These are phyloP conservation scores for Scaptomyza hsui DNA, from an alignment of 1,140 invertebrate genomes.

Conservation along the genomic window DNA sequence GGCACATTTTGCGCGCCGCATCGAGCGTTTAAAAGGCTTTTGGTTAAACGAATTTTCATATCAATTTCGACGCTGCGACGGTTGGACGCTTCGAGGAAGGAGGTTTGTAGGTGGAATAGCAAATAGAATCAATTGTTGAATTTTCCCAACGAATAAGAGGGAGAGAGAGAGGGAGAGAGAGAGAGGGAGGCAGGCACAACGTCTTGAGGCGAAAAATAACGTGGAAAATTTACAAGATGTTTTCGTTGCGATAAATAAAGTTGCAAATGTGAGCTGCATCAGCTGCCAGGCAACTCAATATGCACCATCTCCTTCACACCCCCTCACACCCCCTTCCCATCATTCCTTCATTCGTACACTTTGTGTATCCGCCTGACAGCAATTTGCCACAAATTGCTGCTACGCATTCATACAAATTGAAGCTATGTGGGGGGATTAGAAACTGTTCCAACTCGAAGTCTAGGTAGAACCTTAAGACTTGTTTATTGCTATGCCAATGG, in stretches of 20 bases:
- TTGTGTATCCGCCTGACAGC: conserved; percentile 46
- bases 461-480: conserved; percentile 63
- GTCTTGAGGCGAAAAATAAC: conserved; percentile 68
- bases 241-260: conserved; percentile 79
- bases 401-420: conserved; percentile 74
- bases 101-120: conserved; percentile 30
- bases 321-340: neutral
- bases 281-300: conserved; percentile 36
- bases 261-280: conserved; percentile 74
- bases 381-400: conserved; percentile 58
- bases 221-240: conserved; percentile 80
- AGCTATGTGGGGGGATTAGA: conserved; percentile 25
- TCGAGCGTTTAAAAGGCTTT: conserved; percentile 48
- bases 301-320: too few species aligned
- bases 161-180: neutral
- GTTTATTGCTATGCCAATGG: conserved; percentile 63
- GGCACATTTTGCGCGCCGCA: conserved; percentile 33
- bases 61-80: conserved; percentile 50
- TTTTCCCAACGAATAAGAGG: conserved; percentile 59
- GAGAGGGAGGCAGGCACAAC: neutral
- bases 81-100: neutral
- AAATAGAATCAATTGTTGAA: conserved; percentile 77
- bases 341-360: conserved; percentile 20
- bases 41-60: conserved; percentile 75
- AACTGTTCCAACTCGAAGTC: conserved; percentile 65